Base-by-base conservation (phyloP, 2,888 invertebrate genomes). In the Pammene aurita region DNA sequence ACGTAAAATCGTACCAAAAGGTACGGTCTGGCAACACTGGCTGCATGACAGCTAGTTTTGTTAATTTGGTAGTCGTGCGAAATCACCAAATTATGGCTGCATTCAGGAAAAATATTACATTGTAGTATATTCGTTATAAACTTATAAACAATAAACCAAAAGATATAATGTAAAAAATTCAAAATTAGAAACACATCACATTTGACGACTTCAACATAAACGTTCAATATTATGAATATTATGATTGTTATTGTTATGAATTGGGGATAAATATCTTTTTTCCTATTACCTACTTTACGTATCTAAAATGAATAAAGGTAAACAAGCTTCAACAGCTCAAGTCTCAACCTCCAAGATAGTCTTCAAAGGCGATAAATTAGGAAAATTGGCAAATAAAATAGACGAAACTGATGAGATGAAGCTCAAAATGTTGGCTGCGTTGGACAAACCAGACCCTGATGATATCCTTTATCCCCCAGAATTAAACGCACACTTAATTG, bases 391-490 rank as follows among this genome's bases (percentile, higher is more conserved):
- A 0, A 74, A 73, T 41, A 92, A 92, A 84, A 88, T 92, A n/a
- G 92, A 92, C 18, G 91, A 91, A 76, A 92, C 91, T 0, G 92
- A 92, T 69, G 92, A 92, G 76, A 92, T 92, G 90, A 92, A 92
- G 73, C 73, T 92, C 0, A 92, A 90, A 82, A 88, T 92, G 88
- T 75, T 92, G 14, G 87, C 83, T 7, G 83, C 80, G 6, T 74
- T 89, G 13, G 88, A 85, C 16, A 87, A 86, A 48, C 84, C 88
- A 0, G 88, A 89, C 5, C 78, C 89, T 11, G 90, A 91, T 13
- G 92, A 94, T 78, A 78, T 92, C 41, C 77, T 94, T 48, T 94
- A 94, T 79, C 94, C 95, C 0, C 88, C 94, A 48, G 94, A 95
- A 79, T 77, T 95, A n/a, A 95, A 94, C 80, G 86, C 88, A 42